Base-by-base conservation (phyloP, 2,113 vertebrate genomes). In the Anguilla rostrata region DNA sequence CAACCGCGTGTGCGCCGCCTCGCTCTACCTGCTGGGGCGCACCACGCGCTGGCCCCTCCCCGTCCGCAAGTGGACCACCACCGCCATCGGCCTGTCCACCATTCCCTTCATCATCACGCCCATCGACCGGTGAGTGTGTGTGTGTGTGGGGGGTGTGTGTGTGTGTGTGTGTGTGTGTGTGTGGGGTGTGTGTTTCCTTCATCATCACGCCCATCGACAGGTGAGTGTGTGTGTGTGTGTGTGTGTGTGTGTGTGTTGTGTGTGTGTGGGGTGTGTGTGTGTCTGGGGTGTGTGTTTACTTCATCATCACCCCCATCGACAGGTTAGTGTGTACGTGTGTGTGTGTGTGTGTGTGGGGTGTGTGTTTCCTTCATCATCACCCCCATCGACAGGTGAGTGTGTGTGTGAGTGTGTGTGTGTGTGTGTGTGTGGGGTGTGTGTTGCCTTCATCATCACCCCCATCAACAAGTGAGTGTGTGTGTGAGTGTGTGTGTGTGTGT, bases 41-140 rank as follows among this genome's bases (percentile, higher is more conserved):
- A 87, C 94, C 87, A 99, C 97, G 18, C 97, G 90, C 89, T 98
- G 95, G 98, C 98, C 98, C 0, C 93, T 97, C 81, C 90, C 97
- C 0, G 87, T 95, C 49, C 96, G 98, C 88, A 98, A 98, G 88
- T 99, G 98, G 98, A 93, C 96, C 49, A 99, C 98, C 43, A 99
- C 98, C 0, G 96, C 96, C 0, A 93, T 99, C 2, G 98, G 98
- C 84, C 97, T 99, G 86, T 94, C 97, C 1, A 94, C 96, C 56
- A 99, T 99, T 89, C 98, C 98, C 0, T 66, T 98, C 94, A 99
- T 99, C 91, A 96, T 99, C 89, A 97, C 93, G 12, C 98, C 98
- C 84, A 99, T 99, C 0, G 98, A 99, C 96, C 97, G 97, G 98
- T 98, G 20, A 12, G 94, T 9, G 39, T 11, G 82, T 26, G 78